A percentile compares a stretch with the other conserved stretches of the same genome.
Evolutionary conservation across 1,140 invertebrate genomes (phyloP).

Genomic region (Hetaerina americana): DNA sequence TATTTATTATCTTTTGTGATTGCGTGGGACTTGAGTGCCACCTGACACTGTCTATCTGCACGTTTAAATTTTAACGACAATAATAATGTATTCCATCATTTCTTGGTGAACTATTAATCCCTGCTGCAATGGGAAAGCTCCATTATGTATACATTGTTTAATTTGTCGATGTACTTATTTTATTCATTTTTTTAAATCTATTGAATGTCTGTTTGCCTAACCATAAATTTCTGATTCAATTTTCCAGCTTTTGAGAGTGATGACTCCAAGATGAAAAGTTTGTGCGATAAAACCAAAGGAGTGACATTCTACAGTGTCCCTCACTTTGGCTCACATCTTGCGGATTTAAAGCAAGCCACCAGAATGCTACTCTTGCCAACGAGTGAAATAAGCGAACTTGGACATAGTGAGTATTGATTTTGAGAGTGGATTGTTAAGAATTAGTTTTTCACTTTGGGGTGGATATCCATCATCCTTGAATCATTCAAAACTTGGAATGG

Average conservation of each 20-base stretch:
- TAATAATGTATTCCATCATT: too few relatives aligned
- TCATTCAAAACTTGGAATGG: not conserved
- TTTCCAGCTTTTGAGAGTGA: slow-evolving; percentile 37
- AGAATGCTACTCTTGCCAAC: slow-evolving; percentile 57
- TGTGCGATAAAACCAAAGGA: slow-evolving; percentile 52
- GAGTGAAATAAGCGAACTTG: slow-evolving; percentile 63
- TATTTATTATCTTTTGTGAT: too few relatives aligned
- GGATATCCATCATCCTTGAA: not conserved
- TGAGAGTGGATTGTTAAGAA: not conserved
- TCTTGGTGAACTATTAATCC: too few relatives aligned
- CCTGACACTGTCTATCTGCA: too few relatives aligned
- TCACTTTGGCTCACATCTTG: slow-evolving; percentile 56
- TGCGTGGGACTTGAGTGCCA: too few relatives aligned
- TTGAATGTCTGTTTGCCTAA: too few relatives aligned
- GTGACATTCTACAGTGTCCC: slow-evolving; percentile 70
- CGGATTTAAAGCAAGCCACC: slow-evolving; percentile 35
- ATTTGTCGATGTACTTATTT: too few relatives aligned
- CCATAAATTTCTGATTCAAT: too few relatives aligned
- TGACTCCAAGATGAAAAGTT: slow-evolving; percentile 27
- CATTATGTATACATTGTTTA: too few relatives aligned
- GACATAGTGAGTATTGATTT: slow-evolving; percentile 38
- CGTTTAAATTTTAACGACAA: too few relatives aligned
- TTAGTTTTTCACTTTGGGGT: not conserved
- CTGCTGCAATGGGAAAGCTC: too few relatives aligned
- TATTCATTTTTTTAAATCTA: too few relatives aligned